A percentile compares a stretch with the other conserved stretches of the same genome.
phyloP scores from a whole-genome alignment of 1,140 invertebrate genomes.

The Orussus abietinus region DNA sequence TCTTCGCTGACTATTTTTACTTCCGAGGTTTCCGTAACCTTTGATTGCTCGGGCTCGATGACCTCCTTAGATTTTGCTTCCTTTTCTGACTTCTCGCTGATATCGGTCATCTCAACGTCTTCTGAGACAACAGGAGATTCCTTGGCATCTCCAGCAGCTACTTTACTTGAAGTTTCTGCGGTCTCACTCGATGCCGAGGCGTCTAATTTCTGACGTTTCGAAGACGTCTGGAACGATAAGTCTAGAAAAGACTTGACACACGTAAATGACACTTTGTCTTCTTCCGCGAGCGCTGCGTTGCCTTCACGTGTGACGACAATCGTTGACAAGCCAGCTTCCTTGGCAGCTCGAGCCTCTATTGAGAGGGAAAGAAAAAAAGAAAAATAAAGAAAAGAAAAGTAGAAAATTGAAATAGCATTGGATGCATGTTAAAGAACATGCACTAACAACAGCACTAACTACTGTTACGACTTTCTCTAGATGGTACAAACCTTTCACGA shows the following conservation, averaged over 20 bases:
- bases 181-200: conserved; percentile 16
- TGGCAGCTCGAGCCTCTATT: conserved; percentile 78
- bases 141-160: background rate
- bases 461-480: too few species aligned
- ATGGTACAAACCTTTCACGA: conserved; percentile 66
- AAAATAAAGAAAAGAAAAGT: conserved; percentile 6
- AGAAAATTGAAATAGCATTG: too few species aligned
- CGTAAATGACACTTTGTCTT: conserved; percentile 58
- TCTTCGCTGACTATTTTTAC: conserved; percentile 5
- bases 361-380: conserved; percentile 16
- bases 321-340: conserved; percentile 64
- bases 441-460: too few species aligned
- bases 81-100: conserved; percentile 21
- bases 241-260: conserved; percentile 59
- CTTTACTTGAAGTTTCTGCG: background rate
- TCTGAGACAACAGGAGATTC: conserved; percentile 27
- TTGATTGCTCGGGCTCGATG: background rate
- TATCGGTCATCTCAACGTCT: conserved; percentile 29
- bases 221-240: conserved; percentile 40
- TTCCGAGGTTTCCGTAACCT: background rate
- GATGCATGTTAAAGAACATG: too few species aligned
- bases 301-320: conserved; percentile 73
- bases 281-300: conserved; percentile 64
- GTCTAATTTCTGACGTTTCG: conserved; percentile 47
- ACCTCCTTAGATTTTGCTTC: conserved; percentile 12